phyloP scores from a whole-genome alignment of 2,113 vertebrate genomes.

The Calidris pygmaea region DNA sequence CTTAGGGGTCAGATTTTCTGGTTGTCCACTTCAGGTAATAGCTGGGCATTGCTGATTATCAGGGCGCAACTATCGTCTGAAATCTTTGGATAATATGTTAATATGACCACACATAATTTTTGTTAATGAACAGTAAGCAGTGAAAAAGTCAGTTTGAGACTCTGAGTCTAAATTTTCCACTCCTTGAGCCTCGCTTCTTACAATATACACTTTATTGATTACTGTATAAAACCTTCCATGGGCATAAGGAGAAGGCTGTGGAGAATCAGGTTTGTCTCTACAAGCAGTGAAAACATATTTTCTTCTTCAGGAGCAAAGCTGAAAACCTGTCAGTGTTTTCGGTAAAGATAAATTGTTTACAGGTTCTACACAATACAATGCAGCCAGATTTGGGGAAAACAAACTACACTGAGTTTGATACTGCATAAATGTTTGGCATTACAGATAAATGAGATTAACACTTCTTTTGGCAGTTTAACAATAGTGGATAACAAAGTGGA shows the following conservation, averaged over 20 bases:
- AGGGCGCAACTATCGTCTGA: not conserved
- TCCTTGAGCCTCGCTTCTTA: not conserved
- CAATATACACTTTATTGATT: not conserved
- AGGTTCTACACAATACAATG: not conserved
- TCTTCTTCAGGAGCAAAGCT: not conserved
- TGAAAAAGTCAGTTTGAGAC: not conserved
- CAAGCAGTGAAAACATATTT: not conserved
- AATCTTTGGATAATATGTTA: not conserved
- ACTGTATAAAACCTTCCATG: not conserved
- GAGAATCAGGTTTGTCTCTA: not conserved
- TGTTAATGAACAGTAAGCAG: not conserved
- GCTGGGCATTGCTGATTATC: not conserved
- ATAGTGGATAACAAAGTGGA: not conserved
- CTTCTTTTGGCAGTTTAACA: not conserved
- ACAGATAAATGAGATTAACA: not conserved
- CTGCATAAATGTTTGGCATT: not conserved
- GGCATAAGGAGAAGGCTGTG: not conserved
- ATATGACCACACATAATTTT: not conserved
- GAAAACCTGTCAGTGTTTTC: not conserved
- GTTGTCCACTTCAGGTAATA: not conserved
- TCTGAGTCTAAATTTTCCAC: not conserved
- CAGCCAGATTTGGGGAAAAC: not conserved
- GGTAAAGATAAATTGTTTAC: not conserved
- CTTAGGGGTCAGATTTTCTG: not conserved
- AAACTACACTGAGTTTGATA: not conserved